These are phyloP conservation scores for Gallinago media DNA, from an alignment of 2,113 vertebrate species.

Conservation along the genomic window DNA sequence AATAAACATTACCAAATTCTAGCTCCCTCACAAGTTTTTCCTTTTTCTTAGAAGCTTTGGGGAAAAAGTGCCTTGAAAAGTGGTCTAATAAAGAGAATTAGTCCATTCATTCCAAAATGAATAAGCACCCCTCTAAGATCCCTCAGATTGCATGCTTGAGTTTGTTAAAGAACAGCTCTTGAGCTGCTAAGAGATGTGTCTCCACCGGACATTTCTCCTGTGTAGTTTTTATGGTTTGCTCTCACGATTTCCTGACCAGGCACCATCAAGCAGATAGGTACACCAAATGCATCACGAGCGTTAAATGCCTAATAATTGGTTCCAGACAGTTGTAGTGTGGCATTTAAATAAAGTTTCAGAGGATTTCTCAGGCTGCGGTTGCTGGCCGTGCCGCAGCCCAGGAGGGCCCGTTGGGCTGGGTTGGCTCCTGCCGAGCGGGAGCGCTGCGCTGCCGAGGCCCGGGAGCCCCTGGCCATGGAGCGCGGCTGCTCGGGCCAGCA, in stretches of 20 bases:
- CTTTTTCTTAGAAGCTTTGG: slow-evolving; percentile 38
- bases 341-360: slow-evolving; percentile 21
- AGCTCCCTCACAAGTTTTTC: slow-evolving; percentile 30
- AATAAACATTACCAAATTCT: slow-evolving; percentile 25
- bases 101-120: slow-evolving; percentile 5
- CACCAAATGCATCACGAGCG: not conserved
- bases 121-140: not conserved
- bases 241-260: not conserved
- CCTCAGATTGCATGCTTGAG: not conserved
- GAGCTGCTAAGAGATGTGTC: slow-evolving; percentile 3
- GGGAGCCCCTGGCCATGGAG: rapidly evolving
- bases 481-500: not conserved
- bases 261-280: not conserved
- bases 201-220: not conserved
- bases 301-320: not conserved
- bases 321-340: not conserved
- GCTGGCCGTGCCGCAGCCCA: not conserved
- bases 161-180: slow-evolving; percentile 11
- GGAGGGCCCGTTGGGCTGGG: not conserved
- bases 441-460: not conserved
- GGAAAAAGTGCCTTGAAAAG: slow-evolving; percentile 41
- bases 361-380: slow-evolving; percentile 6
- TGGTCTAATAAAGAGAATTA: not conserved
- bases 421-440: not conserved
- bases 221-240: not conserved